phyloP scores from a whole-genome alignment of 2,888 invertebrate genomes.

The Eugnorisma glareosa region DNA sequence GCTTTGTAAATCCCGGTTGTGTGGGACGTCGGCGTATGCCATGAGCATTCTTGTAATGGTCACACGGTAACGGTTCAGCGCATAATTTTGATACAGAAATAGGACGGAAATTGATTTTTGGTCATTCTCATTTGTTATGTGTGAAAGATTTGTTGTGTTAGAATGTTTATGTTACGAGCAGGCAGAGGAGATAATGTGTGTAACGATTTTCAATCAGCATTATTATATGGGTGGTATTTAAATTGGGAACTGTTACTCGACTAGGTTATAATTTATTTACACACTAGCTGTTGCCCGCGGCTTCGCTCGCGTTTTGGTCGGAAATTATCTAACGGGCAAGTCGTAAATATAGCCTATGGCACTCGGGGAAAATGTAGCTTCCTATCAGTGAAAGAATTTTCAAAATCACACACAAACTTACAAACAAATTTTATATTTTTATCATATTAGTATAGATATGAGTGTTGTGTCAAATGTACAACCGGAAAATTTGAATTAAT shows the following conservation, averaged over 20 bases:
- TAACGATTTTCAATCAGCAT: constrained; percentile 34
- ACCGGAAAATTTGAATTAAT: neutral
- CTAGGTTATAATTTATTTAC: neutral
- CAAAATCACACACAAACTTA: no score
- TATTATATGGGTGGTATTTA: constrained; percentile 3
- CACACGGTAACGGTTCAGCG: constrained; percentile 47
- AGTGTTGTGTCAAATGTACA: neutral
- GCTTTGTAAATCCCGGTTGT: constrained; percentile 79
- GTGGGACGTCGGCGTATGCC: constrained; percentile 66
- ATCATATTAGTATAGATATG: no score
- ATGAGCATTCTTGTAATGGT: constrained; percentile 59
- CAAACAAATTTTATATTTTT: no score
- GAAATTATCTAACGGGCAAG: no score
- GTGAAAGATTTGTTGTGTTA: constrained; percentile 28
- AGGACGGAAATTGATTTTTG: constrained; percentile 53
- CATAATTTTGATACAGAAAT: constrained; percentile 53
- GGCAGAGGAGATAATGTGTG: constrained; percentile 16
- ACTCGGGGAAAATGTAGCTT: no score
- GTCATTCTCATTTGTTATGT: constrained; percentile 40
- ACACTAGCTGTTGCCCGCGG: no score
- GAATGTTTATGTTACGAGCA: constrained; percentile 33
- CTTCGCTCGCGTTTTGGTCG: no score
- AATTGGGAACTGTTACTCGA: neutral
- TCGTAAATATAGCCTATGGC: no score
- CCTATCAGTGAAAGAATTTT: no score